Conservation (phyloP, 2,888 invertebrate genomes). For the Stenodema calcarata region DNA sequence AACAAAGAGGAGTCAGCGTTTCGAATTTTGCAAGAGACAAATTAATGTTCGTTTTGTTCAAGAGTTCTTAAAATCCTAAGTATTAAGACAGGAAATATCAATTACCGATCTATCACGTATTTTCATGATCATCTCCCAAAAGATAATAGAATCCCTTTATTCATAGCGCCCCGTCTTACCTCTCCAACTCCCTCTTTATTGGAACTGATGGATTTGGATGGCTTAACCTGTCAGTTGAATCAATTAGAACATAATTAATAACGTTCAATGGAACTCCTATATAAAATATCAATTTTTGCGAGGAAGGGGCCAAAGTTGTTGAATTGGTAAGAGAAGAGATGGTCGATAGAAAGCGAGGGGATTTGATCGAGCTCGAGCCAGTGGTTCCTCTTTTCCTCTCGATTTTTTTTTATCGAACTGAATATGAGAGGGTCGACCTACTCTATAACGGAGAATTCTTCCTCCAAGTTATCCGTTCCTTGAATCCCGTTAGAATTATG, state of each 20-base stretch:
- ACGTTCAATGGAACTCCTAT: not conserved
- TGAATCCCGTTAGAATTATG: not conserved
- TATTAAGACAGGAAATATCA: too few species aligned
- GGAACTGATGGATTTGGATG: not conserved
- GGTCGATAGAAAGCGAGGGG: not conserved
- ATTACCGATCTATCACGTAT: too few species aligned
- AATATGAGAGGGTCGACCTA: not conserved
- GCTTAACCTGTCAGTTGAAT: not conserved
- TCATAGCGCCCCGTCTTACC: too few species aligned
- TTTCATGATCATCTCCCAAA: too few species aligned
- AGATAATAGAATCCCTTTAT: too few species aligned
- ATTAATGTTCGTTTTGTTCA: too few species aligned
- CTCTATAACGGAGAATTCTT: not conserved
- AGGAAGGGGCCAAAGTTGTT: not conserved
- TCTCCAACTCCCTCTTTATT: too few species aligned
- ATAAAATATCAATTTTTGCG: not conserved
- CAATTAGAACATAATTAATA: not conserved
- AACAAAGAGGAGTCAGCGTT: too few species aligned
- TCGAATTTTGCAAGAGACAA: too few species aligned
- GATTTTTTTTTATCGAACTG: not conserved
- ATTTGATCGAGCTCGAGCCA: not conserved
- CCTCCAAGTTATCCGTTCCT: not conserved
- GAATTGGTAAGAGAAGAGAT: not conserved
- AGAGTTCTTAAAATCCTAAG: too few species aligned
- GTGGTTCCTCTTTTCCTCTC: not conserved